These are phyloP conservation scores for Myiotriccus ornatus DNA, from an alignment of 2,797 vertebrate genomes.

Conservation along the genomic window DNA sequence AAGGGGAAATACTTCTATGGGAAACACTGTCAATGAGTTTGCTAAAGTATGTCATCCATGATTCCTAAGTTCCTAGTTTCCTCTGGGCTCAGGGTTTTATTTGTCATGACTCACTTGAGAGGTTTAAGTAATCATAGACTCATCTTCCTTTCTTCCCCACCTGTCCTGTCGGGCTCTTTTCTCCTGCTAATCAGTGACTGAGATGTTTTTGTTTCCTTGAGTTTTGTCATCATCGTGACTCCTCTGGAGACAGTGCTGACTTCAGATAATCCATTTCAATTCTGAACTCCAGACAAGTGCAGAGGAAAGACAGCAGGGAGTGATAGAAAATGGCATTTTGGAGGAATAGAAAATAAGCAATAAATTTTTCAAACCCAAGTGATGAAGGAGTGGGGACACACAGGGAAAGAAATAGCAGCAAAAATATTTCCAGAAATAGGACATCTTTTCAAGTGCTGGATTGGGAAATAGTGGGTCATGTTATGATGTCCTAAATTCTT, in stretches of 20 bases:
- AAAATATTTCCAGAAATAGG: background rate
- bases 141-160: background rate
- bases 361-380: slow-evolving; percentile 35
- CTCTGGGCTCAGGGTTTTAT: background rate
- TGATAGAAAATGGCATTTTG: background rate
- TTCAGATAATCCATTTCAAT: slow-evolving; percentile 47
- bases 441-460: background rate
- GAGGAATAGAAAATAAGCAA: background rate
- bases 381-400: background rate
- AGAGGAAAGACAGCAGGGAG: slow-evolving; percentile 12
- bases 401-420: background rate
- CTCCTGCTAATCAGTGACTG: background rate
- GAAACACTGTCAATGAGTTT: background rate
- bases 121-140: background rate
- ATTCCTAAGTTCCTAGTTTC: background rate
- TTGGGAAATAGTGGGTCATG: background rate
- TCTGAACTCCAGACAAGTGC: slow-evolving; percentile 4
- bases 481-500: background rate
- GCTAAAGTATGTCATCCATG: background rate
- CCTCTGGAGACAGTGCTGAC: background rate
- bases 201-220: slow-evolving; percentile 34
- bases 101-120: background rate
- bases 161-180: background rate
- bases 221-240: slow-evolving; percentile 18
- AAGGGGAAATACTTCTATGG: background rate